phyloP scores from a whole-genome alignment of 2,888 invertebrate genomes.

The Cryptocephalus primarius region DNA sequence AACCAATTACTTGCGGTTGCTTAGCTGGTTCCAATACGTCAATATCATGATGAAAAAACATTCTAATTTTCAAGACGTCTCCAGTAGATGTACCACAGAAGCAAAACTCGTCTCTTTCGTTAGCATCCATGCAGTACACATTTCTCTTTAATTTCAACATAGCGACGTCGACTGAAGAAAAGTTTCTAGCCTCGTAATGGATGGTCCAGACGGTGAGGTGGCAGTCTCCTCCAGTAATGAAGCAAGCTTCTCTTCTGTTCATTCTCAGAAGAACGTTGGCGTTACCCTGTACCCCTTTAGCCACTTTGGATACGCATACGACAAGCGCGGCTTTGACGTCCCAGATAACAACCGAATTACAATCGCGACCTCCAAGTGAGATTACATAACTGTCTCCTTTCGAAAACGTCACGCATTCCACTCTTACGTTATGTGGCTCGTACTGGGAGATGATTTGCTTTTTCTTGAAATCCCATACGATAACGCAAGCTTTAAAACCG shows the following conservation, averaged over 20 bases:
- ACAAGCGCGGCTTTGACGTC: constrained; percentile 46
- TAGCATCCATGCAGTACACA: constrained; percentile 63
- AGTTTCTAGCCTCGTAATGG: constrained; percentile 53
- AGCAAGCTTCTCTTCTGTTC: constrained; percentile 52
- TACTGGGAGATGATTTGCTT: constrained; percentile 54
- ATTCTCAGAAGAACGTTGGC: constrained; percentile 36
- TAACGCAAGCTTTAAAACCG: constrained; percentile 79
- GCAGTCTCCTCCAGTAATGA: constrained; percentile 48
- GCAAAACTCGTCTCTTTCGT: constrained; percentile 49
- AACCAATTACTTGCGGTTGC: constrained; percentile 51
- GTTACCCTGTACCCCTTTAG: constrained; percentile 31
- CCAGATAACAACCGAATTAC: constrained; percentile 80
- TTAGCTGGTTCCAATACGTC: constrained; percentile 40
- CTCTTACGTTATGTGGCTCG: constrained; percentile 79
- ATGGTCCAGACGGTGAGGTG: constrained; percentile 64
- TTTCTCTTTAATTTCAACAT: constrained; percentile 69
- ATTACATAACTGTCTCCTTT: constrained; percentile 70
- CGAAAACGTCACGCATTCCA: constrained; percentile 77
- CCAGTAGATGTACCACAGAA: constrained; percentile 81
- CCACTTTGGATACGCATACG: constrained; percentile 38
- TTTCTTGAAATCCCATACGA: constrained; percentile 74
- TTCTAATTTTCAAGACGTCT: constrained; percentile 52
- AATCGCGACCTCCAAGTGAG: constrained; percentile 69
- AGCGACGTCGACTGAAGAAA: constrained; percentile 53
- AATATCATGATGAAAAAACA: constrained; percentile 51